Evolutionary conservation across 2,113 vertebrate species (phyloP).

Genomic region (Paramormyrops kingsleyae): DNA sequence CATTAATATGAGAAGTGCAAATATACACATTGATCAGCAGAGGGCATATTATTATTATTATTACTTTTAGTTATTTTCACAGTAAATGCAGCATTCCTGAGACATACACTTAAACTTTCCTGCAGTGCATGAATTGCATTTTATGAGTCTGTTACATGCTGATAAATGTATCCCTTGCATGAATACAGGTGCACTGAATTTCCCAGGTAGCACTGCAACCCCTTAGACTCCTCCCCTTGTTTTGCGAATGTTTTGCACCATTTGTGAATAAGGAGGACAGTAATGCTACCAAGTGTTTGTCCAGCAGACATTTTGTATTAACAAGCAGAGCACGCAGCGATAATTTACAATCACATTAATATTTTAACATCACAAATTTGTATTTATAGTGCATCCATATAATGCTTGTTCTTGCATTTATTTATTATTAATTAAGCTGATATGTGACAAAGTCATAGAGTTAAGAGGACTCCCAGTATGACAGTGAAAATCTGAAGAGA

Average conservation of each 20-base stretch:
- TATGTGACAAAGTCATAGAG: not conserved
- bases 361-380: not conserved
- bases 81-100: not conserved
- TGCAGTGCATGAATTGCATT: conserved; percentile 5
- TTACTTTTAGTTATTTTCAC: not conserved
- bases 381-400: not conserved
- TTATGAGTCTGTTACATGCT: not conserved
- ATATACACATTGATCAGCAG: not conserved
- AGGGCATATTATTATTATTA: not conserved
- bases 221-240: not conserved
- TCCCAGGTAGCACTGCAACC: not conserved
- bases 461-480: not conserved
- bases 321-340: not conserved
- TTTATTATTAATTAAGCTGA: not conserved
- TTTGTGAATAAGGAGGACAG: not conserved
- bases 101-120: not conserved
- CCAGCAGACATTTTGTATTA: not conserved
- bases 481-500: not conserved
- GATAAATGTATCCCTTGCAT: not conserved
- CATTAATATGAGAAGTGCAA: not conserved
- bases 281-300: not conserved
- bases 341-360: not conserved
- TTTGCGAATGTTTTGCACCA: not conserved
- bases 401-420: not conserved
- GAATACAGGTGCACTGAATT: not conserved